Conservation (phyloP, 2,113 vertebrate species). For the Gopherus flavomarginatus region DNA sequence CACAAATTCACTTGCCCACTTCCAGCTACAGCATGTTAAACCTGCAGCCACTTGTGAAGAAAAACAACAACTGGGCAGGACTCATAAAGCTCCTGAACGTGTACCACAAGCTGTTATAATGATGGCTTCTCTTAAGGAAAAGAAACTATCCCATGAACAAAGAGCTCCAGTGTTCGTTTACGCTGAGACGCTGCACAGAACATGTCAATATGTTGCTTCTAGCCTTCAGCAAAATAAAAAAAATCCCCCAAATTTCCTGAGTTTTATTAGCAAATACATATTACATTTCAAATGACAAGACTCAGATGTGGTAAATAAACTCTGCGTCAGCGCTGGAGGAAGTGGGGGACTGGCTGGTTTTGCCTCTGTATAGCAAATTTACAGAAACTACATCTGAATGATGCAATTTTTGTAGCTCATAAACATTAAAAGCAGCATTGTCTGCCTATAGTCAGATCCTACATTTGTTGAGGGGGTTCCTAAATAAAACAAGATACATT, state of each 20-base stretch:
- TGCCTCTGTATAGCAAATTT: not conserved
- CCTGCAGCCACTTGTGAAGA: not conserved
- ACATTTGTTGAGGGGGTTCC: not conserved
- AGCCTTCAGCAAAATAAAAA: not conserved
- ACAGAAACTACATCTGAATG: not conserved
- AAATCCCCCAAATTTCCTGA: conserved; percentile 25
- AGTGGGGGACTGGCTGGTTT: not conserved
- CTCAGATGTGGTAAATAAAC: not conserved
- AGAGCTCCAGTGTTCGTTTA: not conserved
- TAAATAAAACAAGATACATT: not conserved
- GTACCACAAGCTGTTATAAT: not conserved
- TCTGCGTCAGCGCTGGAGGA: not conserved
- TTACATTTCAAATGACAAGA: not conserved
- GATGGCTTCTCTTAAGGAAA: conserved; percentile 2
- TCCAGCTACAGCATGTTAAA: not conserved
- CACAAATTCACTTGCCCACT: not conserved
- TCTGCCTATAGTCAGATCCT: not conserved
- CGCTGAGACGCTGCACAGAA: not conserved
- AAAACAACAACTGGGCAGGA: not conserved
- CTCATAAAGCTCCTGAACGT: not conserved
- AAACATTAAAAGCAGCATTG: not conserved
- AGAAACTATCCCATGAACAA: not conserved
- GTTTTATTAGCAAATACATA: not conserved
- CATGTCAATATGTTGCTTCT: not conserved
- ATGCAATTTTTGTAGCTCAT: conserved; percentile 2